Percentiles rank a stretch among this genome's conserved stretches.
Evolutionary conservation across 2,797 vertebrate species (phyloP).

Genomic region (Rhyacichthys aspro): DNA sequence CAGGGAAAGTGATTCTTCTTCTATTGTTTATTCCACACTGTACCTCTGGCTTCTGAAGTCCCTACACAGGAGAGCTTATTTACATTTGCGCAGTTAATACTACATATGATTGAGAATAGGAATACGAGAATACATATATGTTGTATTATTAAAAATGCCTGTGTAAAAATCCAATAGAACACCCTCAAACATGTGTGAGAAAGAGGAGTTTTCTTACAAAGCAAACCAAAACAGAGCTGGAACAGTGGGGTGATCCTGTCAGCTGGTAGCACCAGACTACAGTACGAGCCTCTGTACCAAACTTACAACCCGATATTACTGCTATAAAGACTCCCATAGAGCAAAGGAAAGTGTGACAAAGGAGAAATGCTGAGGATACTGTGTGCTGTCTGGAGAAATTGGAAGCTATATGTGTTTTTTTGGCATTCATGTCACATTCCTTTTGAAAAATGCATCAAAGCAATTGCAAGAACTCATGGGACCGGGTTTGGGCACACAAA

Average conservation of each 20-base stretch:
- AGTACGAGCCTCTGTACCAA: constrained; percentile 44
- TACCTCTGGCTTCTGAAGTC: too few relatives aligned
- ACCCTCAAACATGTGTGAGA: constrained; percentile 15
- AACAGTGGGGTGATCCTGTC: constrained; percentile 49
- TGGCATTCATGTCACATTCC: constrained; percentile 73
- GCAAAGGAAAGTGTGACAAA: constrained; percentile 56
- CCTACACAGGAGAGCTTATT: too few relatives aligned
- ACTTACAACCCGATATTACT: constrained; percentile 37
- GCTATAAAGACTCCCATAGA: constrained; percentile 37
- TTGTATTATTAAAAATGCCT: background rate
- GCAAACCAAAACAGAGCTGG: constrained; percentile 42
- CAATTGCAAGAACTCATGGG: constrained; percentile 63
- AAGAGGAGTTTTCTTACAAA: constrained; percentile 30
- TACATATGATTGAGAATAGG: too few relatives aligned
- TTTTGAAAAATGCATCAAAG: constrained; percentile 82
- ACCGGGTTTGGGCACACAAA: constrained; percentile 70
- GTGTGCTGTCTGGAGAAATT: constrained; percentile 62
- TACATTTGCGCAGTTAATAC: too few relatives aligned
- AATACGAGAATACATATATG: too few relatives aligned
- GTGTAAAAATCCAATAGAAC: constrained; percentile 26
- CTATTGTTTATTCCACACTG: too few relatives aligned
- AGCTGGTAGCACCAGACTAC: constrained; percentile 39
- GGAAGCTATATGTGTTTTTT: constrained; percentile 52
- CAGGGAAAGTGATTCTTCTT: too few relatives aligned
- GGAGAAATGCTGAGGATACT: constrained; percentile 48